Conservation (phyloP, 1,140 invertebrate species). For the Drosophila kurseongensis region DNA sequence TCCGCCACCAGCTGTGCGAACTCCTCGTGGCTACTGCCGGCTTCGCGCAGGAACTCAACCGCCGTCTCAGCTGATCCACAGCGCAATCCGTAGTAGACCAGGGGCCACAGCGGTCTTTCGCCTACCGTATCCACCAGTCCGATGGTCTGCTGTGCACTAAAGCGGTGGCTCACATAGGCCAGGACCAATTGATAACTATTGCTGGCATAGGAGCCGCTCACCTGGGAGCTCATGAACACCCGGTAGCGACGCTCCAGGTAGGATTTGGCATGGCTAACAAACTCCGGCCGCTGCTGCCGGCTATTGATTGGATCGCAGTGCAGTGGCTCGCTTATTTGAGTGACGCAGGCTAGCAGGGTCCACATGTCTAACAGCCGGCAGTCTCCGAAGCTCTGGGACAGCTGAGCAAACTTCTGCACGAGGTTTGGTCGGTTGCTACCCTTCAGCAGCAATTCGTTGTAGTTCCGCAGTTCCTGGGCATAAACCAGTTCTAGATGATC, state of each 20-base stretch:
- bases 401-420: conserved; percentile 90
- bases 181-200: conserved; percentile 93
- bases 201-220: conserved; percentile 92
- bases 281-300: conserved; percentile 88
- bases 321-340: conserved; percentile 80
- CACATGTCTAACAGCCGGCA: conserved; percentile 95
- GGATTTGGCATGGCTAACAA: conserved; percentile 91
- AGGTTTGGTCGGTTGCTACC: conserved; percentile 90
- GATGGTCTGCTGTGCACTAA: conserved; percentile 84
- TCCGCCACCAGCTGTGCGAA: conserved; percentile 87
- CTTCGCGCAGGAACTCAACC: conserved; percentile 90
- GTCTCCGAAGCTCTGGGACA: conserved; percentile 91
- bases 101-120: conserved; percentile 90
- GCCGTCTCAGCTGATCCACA: conserved; percentile 95
- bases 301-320: conserved; percentile 89
- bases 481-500: conserved; percentile 90
- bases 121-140: conserved; percentile 93
- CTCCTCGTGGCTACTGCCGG: conserved; percentile 85
- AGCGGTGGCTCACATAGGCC: conserved; percentile 91
- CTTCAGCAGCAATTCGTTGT: conserved; percentile 92
- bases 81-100: conserved; percentile 96
- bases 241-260: conserved; percentile 95
- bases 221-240: conserved; percentile 93
- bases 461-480: conserved; percentile 92
- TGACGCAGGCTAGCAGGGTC: conserved; percentile 89